Evolutionary conservation across 1,140 invertebrate species (phyloP).

Genomic region (Camponotus vicinus): DNA sequence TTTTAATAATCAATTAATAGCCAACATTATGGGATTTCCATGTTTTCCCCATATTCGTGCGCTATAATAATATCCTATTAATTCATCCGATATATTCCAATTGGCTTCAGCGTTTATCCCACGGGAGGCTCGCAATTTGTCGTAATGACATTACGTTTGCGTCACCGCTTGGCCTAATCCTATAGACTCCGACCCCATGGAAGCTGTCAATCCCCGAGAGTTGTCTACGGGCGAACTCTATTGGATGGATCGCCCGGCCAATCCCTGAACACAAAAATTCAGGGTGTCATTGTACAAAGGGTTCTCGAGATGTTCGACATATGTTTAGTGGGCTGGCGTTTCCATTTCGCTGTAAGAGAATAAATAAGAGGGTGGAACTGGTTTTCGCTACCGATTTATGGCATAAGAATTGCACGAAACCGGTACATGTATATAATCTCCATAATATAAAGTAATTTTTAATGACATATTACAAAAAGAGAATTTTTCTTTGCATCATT

Average conservation of each 20-base stretch:
- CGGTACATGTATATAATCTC: background rate
- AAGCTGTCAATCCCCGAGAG: conserved; percentile 60
- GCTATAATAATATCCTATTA: conserved; percentile 15
- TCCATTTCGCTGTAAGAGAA: conserved; percentile 27
- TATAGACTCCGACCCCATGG: conserved; percentile 75
- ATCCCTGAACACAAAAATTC: conserved; percentile 71
- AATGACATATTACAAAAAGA: background rate
- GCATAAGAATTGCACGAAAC: background rate
- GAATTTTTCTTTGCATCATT: background rate
- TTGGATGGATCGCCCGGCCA: conserved; percentile 75
- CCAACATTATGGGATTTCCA: background rate
- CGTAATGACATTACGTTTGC: conserved; percentile 76
- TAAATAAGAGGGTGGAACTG: conserved; percentile 54
- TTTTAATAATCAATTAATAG: background rate
- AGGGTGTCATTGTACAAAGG: conserved; percentile 75
- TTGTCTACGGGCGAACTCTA: conserved; percentile 49
- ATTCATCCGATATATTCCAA: conserved; percentile 14
- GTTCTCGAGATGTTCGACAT: conserved; percentile 77
- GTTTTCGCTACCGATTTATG: background rate
- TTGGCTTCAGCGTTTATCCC: conserved; percentile 60
- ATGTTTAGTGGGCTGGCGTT: conserved; percentile 74
- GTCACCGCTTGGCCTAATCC: conserved; percentile 71
- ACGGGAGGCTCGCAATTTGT: conserved; percentile 71
- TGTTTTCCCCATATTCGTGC: background rate
- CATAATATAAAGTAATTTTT: conserved; percentile 3